Evolutionary conservation across 2,888 invertebrate species (phyloP).

Genomic region (Dascillus cervinus): DNA sequence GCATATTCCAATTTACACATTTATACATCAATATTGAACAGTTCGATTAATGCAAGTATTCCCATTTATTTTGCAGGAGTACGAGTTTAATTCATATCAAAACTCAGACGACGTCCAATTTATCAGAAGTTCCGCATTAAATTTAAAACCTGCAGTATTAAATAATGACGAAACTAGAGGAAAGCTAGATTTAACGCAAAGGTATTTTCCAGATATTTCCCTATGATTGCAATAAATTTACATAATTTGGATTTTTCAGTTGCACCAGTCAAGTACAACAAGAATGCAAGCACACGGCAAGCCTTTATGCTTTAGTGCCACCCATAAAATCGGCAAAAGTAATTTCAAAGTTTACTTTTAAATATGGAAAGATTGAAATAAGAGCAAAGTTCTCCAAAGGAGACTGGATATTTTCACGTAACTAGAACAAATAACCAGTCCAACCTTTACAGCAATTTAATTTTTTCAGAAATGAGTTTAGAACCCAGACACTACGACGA

Average conservation of each 20-base stretch:
- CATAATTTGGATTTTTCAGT: no score
- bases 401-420: slow-evolving; percentile 52
- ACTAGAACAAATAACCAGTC: no score
- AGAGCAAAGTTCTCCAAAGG: slow-evolving; percentile 47
- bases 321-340: slow-evolving; percentile 45
- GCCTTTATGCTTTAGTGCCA: slow-evolving; percentile 41
- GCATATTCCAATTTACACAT: no score
- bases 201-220: no score
- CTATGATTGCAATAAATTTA: no score
- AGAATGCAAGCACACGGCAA: slow-evolving; percentile 31
- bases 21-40: no score
- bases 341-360: slow-evolving; percentile 41
- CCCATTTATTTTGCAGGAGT: no score
- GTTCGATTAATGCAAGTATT: no score
- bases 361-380: slow-evolving; percentile 46
- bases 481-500: no score
- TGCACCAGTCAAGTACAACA: slow-evolving; percentile 33
- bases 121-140: slow-evolving; percentile 31
- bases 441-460: no score
- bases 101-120: slow-evolving; percentile 32
- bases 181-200: slow-evolving; percentile 35
- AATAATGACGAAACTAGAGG: slow-evolving; percentile 31
- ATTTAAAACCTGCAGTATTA: slow-evolving; percentile 36
- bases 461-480: no score
- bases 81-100: slow-evolving; percentile 44